Base-by-base conservation (phyloP, 2,797 vertebrate species). In the Tachyglossus aculeatus region DNA sequence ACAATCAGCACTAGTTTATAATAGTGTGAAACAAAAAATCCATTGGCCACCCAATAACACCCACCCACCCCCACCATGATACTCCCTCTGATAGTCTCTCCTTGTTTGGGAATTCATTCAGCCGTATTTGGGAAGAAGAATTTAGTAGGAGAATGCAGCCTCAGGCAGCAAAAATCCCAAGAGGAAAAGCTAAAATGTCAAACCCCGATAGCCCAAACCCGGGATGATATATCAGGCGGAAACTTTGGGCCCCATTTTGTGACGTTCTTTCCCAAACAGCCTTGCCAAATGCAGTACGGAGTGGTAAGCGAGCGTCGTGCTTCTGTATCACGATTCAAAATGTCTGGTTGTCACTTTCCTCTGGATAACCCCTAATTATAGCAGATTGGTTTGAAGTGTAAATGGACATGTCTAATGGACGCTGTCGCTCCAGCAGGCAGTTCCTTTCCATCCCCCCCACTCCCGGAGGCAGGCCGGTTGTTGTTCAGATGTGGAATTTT, bases 291-390 rank as follows among this genome's bases (percentile, higher is more conserved):
- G 21, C 24, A 40, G 66, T 67, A 41, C 47, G 39, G 54, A 74
- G 21, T 60, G n/a, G 24, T 10, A 69, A 78, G 63, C 71, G 80
- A 67, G 76, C 63, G 18, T 72, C 52, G 62, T 76, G 81, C 79
- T 87, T 78, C 34, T 71, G 56, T 67, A 48, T 78, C 68, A 66
- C 57, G 62, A 59, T 76, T 87, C 71, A 77, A 78, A 76, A 82
- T 81, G 19, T 74, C 19, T 74, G 69, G 81, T 64, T 84, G 85
- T 83, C 80, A 83, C 79, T 82, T 81, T 67, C 58, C 34, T 71
- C 31, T 71, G 67, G 77, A 71, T 84, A 84, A 84, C 72, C 79
- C 78, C 69, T 84, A 73, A 79, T 86, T 84, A 84, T 51, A 80
- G 67, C 43, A 67, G 64, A 71, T 78, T 68, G 69, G 74, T 77